Base-by-base conservation (phyloP, 53 echinoderm and acorn worm species). In the Mesocentrotus franciscanus region DNA sequence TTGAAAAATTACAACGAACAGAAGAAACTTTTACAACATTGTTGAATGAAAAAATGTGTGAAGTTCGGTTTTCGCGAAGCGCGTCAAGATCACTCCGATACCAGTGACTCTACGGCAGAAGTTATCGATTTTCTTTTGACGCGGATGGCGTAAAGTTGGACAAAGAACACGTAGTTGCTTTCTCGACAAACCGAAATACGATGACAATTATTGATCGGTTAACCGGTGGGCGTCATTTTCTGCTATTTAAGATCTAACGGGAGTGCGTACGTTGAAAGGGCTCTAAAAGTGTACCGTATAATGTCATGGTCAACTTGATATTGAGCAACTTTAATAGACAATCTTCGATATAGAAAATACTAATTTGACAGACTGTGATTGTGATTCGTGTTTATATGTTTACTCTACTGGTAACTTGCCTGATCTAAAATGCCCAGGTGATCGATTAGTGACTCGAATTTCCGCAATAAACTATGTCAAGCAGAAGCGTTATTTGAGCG, bases 281-380 rank as follows among this genome's bases (percentile, higher is more conserved):
- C 76, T 12, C 14, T 30, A 3, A 76, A 76, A 27, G 30, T 76
- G 76, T 76, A 76, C 76, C 76, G 68, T 68, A 76, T 75, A 30
- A 75, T 76, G 76, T 76, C 76, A 76, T 76, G 76, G 76, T 76
- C 76, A 76, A 76, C 76, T 32, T 76, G 13, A 24, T 26, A 71
- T 27, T 33, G 15, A 30, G 33, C 3, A 30, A 76, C 6, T 76
- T 68, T 68, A 24, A 68, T 9, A 68, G 24, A 24, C 68, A 24
- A 68, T 68, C 68, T 24, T 61, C 61, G 27, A 26, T 71, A 29
- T n/a, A 30, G 30, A 33, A 30, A 76, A 76, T 76, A 76, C 76
- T 76, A 76, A 76, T 76, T 76, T 76, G 76, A 76, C 76, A 76
- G 76, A 30, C 33, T 13, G 33, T 30, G 76, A 33, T 76, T 76